Base-by-base conservation (phyloP, 2,888 invertebrate species). In the Saturnia pavonia region DNA sequence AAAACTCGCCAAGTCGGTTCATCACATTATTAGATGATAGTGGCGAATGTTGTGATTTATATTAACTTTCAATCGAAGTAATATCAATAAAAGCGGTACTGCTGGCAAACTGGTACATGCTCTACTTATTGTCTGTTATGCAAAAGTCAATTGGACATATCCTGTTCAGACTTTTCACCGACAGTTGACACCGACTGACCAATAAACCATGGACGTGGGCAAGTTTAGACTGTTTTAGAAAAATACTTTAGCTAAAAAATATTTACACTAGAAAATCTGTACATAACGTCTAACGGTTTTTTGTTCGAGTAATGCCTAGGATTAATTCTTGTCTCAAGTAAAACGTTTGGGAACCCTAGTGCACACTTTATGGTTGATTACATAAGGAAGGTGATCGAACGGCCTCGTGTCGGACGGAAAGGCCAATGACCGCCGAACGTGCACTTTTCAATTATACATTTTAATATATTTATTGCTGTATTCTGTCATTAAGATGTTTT, bases 331-430 rank as follows among this genome's bases (percentile, higher is more conserved):
- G 12, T 27, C 12, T 27, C 14, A 60, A 78, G 81, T 80, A 78
- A 82, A 84, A 83, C 82, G 82, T 83, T 79, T 77, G 77, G 82
- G 78, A 65, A 65, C 65, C 34, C 65, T 65, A 65, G 19, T 76
- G 74, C 80, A 79, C 78, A 82, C 70, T 81, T 81, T 81, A 82
- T 79, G 81, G 81, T 76, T 72, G 75, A 79, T 87, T 87, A 85
- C 85, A 90, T 92, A 92, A 91, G 87, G 84, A 80, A 88, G 92
- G 91, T 92, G 89, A 91, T 88, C 89, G 92, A 84, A 91, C 92
- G 92, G 87, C 92, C 93, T 91, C 91, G 91, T 73, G 78, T 82
- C 83, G 81, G 83, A 80, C 83, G 80, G 77, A 74, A 82, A 85
- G 87, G 80, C 85, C 90, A 83, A 88, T 90, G 87, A 88, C 88